phyloP scores from a whole-genome alignment of 2,888 invertebrate genomes.

The Nycteola revayana region DNA sequence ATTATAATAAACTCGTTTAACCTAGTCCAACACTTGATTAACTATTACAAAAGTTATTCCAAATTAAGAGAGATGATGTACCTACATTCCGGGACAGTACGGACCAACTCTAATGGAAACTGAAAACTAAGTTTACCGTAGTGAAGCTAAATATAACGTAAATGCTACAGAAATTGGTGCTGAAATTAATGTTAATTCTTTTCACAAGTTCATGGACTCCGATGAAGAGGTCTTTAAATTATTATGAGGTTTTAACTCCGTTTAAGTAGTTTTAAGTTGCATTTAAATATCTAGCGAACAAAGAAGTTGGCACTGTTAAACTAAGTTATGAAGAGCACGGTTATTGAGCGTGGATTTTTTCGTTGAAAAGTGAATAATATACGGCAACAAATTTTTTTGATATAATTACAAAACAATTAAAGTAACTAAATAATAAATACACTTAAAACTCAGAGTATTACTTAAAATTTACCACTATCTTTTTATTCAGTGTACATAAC shows the following conservation, averaged over 20 bases:
- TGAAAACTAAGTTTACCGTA: slow-evolving; percentile 32
- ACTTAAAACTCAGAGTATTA: too few relatives aligned
- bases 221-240: too few relatives aligned
- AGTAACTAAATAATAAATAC: too few relatives aligned
- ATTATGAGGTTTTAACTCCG: neutral
- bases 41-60: slow-evolving; percentile 29
- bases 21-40: slow-evolving; percentile 23
- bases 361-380: neutral
- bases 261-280: neutral
- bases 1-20: slow-evolving; percentile 17
- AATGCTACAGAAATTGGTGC: slow-evolving; percentile 22
- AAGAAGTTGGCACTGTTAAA: too few relatives aligned
- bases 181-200: slow-evolving; percentile 22
- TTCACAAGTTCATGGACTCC: slow-evolving; percentile 16
- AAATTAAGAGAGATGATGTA: slow-evolving; percentile 35
- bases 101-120: slow-evolving; percentile 39
- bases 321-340: too few relatives aligned
- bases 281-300: too few relatives aligned
- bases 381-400: neutral
- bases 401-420: too few relatives aligned
- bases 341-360: too few relatives aligned
- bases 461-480: too few relatives aligned
- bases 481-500: neutral
- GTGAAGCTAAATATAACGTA: slow-evolving; percentile 30
- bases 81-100: slow-evolving; percentile 23